Percentiles rank a stretch among this genome's conserved stretches.
These are phyloP conservation scores for Dasysyrphus albostriatus DNA, from an alignment of 2,888 invertebrate genomes.

Conservation along the genomic window DNA sequence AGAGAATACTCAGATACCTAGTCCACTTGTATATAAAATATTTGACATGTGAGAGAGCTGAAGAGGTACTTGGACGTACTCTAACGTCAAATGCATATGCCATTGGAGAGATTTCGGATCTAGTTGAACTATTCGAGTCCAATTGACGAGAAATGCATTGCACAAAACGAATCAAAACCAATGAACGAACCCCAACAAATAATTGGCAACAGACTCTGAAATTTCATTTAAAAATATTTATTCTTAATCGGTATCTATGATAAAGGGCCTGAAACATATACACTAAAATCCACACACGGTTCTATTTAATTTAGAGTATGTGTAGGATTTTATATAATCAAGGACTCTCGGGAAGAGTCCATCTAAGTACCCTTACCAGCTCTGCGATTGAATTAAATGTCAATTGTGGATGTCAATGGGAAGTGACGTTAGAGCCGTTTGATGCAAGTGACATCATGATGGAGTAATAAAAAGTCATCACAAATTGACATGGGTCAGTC, in stretches of 20 bases:
- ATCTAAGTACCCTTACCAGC: not conserved
- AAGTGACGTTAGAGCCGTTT: not conserved
- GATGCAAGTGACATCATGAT: constrained; percentile 17
- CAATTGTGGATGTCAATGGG: not conserved
- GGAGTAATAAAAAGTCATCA: not conserved
- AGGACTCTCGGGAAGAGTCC: not conserved
- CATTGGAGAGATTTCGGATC: not conserved
- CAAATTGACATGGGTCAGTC: constrained; percentile 35
- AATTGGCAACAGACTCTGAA: constrained; percentile 34
- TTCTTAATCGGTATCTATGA: not conserved
- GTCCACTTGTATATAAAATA: not conserved
- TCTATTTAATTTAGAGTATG: constrained; percentile 5
- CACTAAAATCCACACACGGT: not conserved
- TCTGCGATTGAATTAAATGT: constrained; percentile 15
- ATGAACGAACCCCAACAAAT: not conserved
- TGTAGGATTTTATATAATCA: not conserved
- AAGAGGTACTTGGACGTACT: constrained; percentile 46
- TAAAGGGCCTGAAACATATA: not conserved
- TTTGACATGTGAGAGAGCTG: constrained; percentile 49
- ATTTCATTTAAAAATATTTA: constrained; percentile 2
- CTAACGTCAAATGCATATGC: constrained; percentile 56
- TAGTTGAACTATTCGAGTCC: constrained; percentile 1
- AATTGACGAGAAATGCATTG: constrained; percentile 14
- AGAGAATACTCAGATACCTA: not conserved
- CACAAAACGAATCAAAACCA: constrained; percentile 38